A percentile compares a stretch with the other conserved stretches of the same genome.
Conservation (phyloP, 2,113 vertebrate species). For the Marmota monax region DNA sequence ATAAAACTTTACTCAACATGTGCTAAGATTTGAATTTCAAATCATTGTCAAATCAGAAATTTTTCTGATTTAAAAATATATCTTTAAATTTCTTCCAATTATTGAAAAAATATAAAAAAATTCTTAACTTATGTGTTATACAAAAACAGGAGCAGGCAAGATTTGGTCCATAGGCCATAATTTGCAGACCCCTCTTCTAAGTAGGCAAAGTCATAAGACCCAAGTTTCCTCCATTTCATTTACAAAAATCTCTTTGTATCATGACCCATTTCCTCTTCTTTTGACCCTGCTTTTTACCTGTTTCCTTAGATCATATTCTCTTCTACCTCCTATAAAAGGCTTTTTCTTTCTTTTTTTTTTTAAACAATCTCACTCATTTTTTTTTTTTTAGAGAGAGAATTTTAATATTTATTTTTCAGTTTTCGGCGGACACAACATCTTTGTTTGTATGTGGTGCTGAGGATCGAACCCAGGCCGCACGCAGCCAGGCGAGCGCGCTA, state of each 20-base stretch:
- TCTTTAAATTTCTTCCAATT: neutral
- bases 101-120: neutral
- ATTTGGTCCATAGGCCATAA: no score
- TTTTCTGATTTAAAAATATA: neutral
- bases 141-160: neutral
- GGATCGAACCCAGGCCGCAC: no score
- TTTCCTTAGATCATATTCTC: neutral
- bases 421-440: no score
- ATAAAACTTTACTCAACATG: slow-evolving; percentile 40
- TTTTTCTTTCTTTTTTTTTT: neutral
- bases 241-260: neutral
- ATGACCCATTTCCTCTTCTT: neutral
- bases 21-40: neutral
- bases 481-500: no score
- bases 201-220: neutral
- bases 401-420: no score
- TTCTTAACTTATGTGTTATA: neutral
- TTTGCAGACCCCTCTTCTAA: neutral
- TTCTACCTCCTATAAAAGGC: neutral
- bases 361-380: no score
- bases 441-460: no score
- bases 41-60: neutral
- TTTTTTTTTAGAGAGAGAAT: no score
- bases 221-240: neutral
- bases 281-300: neutral